Evolutionary conservation across 2,797 vertebrate species (phyloP).

Genomic region (Erpetoichthys calabaricus): DNA sequence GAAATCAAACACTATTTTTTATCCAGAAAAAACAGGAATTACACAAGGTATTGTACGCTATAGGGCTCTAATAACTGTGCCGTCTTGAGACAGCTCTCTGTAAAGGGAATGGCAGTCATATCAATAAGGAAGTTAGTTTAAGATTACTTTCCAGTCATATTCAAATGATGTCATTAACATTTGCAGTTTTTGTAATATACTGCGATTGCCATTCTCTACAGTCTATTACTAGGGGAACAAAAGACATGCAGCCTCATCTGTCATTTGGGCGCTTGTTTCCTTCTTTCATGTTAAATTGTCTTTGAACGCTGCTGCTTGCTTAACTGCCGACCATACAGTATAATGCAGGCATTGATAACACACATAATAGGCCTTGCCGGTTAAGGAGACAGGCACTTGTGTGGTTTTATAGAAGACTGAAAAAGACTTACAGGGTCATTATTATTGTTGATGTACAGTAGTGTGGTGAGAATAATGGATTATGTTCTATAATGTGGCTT

Average conservation of each 20-base stretch:
- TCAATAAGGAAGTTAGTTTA: neutral
- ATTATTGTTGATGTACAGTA: no score
- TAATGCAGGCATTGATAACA: no score
- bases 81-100: neutral
- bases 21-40: neutral
- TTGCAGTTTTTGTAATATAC: neutral
- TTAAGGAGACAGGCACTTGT: no score
- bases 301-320: no score
- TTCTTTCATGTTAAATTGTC: no score
- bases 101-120: neutral
- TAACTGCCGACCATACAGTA: no score
- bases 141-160: neutral
- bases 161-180: neutral
- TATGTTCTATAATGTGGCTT: no score
- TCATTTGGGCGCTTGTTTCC: no score
- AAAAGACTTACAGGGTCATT: no score
- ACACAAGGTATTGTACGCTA: neutral
- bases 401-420: no score
- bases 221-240: constrained; percentile 1
- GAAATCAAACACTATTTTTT: neutral
- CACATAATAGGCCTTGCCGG: no score
- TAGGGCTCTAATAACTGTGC: neutral
- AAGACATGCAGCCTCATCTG: neutral
- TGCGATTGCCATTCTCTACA: neutral
- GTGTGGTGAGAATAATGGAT: no score